These are phyloP conservation scores for Tachycineta bicolor DNA, from an alignment of 2,113 vertebrate species.

Conservation along the genomic window DNA sequence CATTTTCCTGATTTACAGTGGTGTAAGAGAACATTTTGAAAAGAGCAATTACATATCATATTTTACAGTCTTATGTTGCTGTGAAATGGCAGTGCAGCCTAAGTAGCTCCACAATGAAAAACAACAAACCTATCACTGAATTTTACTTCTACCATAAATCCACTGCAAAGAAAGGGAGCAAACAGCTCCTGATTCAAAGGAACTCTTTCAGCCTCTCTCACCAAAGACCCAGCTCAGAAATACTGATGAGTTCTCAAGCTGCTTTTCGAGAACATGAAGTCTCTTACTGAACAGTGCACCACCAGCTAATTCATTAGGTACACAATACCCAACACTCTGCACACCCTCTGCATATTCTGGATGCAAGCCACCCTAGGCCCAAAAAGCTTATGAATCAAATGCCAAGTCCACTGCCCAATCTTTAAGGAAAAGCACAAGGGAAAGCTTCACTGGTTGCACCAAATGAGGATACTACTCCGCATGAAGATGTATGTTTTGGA, in stretches of 20 bases:
- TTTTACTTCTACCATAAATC: not conserved
- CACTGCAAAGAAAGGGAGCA: not conserved
- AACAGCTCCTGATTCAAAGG: not conserved
- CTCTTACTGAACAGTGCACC: not conserved
- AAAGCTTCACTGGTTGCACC: not conserved
- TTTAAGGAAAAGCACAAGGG: not conserved
- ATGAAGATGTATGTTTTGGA: not conserved
- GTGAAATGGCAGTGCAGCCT: not conserved
- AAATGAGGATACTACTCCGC: not conserved
- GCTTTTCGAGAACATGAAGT: not conserved
- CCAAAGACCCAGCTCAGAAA: not conserved
- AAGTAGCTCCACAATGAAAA: not conserved
- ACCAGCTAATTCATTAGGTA: not conserved
- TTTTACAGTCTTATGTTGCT: not conserved
- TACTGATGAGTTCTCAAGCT: not conserved
- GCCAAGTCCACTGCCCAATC: not conserved
- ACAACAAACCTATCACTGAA: accelerated
- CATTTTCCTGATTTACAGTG: not conserved
- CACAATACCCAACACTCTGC: not conserved
- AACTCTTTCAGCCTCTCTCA: not conserved
- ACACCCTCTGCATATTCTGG: not conserved
- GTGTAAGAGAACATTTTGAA: not conserved
- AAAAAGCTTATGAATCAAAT: not conserved
- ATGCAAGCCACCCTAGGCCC: not conserved
- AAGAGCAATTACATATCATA: not conserved